Conservation (phyloP, 2,113 vertebrate genomes). For the Mesoclemmys tuberculata region DNA sequence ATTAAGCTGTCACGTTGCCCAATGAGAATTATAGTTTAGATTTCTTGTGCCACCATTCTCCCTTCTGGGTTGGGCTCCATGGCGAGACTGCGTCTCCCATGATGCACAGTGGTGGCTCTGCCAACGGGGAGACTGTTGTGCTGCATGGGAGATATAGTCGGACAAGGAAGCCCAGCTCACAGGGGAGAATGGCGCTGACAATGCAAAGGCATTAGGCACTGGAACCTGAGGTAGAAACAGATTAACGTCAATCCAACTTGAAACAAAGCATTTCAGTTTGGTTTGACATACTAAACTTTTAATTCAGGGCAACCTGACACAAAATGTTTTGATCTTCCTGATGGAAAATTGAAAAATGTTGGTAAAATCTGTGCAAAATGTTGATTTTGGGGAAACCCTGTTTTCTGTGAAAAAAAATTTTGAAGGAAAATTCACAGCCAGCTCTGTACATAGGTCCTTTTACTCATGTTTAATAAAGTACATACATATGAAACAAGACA, state of each 20-base stretch:
- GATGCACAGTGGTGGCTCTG: not conserved
- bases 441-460: not conserved
- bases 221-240: not conserved
- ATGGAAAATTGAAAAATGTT: not conserved
- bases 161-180: not conserved
- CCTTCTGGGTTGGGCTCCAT: not conserved
- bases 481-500: not conserved
- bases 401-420: not conserved
- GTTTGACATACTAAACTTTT: not conserved
- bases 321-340: not conserved
- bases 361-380: not conserved
- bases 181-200: not conserved
- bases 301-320: not conserved
- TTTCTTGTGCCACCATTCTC: not conserved
- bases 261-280: slow-evolving; percentile 6
- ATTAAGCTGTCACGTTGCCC: not conserved
- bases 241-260: not conserved
- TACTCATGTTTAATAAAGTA: not conserved
- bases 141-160: not conserved
- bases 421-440: not conserved
- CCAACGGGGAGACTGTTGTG: not conserved
- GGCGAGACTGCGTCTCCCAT: rapidly evolving
- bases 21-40: not conserved
- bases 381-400: not conserved
- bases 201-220: not conserved